Percentiles rank a stretch among this genome's conserved stretches.
Evolutionary conservation across 1,140 invertebrate species (phyloP).

Genomic region (Bombus pascuorum): DNA sequence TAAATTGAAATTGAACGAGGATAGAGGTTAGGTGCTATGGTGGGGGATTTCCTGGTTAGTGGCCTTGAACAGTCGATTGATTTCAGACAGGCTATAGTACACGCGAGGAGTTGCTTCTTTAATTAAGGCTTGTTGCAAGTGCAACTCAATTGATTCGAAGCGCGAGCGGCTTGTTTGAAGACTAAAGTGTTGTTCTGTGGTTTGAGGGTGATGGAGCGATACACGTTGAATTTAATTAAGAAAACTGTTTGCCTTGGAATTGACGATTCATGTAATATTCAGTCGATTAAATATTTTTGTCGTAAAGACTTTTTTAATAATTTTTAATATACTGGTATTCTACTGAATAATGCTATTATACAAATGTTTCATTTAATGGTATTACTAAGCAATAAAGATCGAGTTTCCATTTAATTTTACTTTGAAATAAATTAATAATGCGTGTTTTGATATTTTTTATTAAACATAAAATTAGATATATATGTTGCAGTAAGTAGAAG

Average conservation of each 20-base stretch:
- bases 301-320: not conserved
- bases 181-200: not conserved
- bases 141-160: conserved; percentile 12
- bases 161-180: conserved; percentile 3
- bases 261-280: not conserved
- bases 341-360: not conserved
- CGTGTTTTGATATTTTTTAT: too few relatives aligned
- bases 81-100: not conserved
- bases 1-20: not conserved
- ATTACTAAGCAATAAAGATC: not conserved
- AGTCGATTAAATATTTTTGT: not conserved
- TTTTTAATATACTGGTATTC: not conserved
- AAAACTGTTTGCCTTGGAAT: not conserved
- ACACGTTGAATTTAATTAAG: not conserved
- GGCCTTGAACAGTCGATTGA: not conserved
- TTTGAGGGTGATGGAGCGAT: not conserved
- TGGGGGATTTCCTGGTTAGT: not conserved
- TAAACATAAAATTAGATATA: too few relatives aligned
- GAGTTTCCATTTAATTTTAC: not conserved
- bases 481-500: too few relatives aligned
- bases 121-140: conserved; percentile 12
- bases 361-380: not conserved
- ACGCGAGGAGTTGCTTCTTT: not conserved
- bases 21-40: too few relatives aligned
- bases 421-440: too few relatives aligned